Conservation (phyloP, 2,113 vertebrate genomes). For the Mesitornis unicolor region DNA sequence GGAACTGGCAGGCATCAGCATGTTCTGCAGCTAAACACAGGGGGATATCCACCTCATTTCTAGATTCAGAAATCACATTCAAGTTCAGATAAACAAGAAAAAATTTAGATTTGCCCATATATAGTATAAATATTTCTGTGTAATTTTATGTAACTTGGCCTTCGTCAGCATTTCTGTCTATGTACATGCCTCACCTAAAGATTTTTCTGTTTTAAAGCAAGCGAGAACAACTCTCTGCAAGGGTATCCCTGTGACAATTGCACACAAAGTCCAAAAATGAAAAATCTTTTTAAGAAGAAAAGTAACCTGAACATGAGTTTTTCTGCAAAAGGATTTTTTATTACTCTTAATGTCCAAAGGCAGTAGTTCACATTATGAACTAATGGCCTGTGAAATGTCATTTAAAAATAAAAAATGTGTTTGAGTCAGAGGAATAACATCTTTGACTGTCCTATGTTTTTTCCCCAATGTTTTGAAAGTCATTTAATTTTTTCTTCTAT, state of each 20-base stretch:
- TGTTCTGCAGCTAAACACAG: not conserved
- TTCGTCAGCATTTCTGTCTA: not conserved
- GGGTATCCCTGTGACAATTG: not conserved
- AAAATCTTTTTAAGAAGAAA: constrained; percentile 19
- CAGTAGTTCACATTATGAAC: constrained; percentile 43
- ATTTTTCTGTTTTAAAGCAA: not conserved
- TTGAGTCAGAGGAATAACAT: constrained; percentile 41
- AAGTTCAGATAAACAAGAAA: not conserved
- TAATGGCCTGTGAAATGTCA: constrained; percentile 51
- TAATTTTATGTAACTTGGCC: not conserved
- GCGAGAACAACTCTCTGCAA: not conserved
- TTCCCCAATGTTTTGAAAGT: constrained; percentile 24
- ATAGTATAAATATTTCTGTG: not conserved
- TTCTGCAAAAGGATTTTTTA: constrained; percentile 16
- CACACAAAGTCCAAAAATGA: not conserved
- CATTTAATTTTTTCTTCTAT: not conserved
- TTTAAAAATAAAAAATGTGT: constrained; percentile 64
- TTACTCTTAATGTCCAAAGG: constrained; percentile 29
- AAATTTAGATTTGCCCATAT: not conserved
- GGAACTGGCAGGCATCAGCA: not conserved
- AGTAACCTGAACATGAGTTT: constrained; percentile 16
- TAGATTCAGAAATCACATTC: not conserved
- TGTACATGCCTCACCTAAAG: not conserved
- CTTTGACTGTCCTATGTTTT: constrained; percentile 5
- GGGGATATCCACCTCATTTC: not conserved